Conservation (phyloP, 2,888 invertebrate species). For the Pammene fasciana region DNA sequence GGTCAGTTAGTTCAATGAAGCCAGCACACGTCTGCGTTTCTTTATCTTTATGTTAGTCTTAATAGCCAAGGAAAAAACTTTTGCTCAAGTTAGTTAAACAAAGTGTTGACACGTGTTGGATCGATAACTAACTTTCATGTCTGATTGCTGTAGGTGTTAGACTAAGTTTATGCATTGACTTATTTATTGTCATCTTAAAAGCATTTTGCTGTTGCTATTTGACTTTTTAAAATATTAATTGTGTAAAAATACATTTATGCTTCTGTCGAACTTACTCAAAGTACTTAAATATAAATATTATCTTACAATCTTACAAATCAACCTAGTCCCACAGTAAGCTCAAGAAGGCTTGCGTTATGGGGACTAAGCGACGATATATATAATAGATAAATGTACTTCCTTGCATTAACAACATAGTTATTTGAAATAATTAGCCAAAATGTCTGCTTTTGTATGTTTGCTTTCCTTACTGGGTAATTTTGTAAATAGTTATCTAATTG, state of each 20-base stretch:
- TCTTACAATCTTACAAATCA: too few species aligned
- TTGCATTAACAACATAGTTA: not conserved
- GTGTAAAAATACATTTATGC: not conserved
- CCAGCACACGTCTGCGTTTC: slow-evolving; percentile 29
- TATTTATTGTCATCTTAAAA: not conserved
- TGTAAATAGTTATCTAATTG: slow-evolving; percentile 1
- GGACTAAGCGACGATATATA: too few species aligned
- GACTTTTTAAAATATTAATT: not conserved
- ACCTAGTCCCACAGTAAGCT: too few species aligned
- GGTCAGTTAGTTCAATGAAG: slow-evolving; percentile 55
- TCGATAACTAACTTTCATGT: slow-evolving; percentile 9
- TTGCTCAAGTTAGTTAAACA: slow-evolving; percentile 36
- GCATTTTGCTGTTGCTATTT: not conserved
- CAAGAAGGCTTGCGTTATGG: too few species aligned
- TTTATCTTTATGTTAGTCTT: slow-evolving; percentile 33
- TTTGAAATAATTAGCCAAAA: too few species aligned
- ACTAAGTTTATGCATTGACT: slow-evolving; percentile 9
- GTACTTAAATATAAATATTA: too few species aligned
- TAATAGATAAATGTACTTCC: too few species aligned
- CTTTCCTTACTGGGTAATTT: not conserved
- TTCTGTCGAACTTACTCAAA: slow-evolving; percentile 11
- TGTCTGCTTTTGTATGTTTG: too few species aligned
- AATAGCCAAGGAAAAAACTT: slow-evolving; percentile 35
- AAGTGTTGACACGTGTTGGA: slow-evolving; percentile 5
- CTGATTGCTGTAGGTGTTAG: slow-evolving; percentile 16